A percentile compares a stretch with the other conserved stretches of the same genome.
These are phyloP conservation scores for Sebastes steindachneri DNA, from an alignment of 2,797 vertebrate genomes.

Conservation along the genomic window DNA sequence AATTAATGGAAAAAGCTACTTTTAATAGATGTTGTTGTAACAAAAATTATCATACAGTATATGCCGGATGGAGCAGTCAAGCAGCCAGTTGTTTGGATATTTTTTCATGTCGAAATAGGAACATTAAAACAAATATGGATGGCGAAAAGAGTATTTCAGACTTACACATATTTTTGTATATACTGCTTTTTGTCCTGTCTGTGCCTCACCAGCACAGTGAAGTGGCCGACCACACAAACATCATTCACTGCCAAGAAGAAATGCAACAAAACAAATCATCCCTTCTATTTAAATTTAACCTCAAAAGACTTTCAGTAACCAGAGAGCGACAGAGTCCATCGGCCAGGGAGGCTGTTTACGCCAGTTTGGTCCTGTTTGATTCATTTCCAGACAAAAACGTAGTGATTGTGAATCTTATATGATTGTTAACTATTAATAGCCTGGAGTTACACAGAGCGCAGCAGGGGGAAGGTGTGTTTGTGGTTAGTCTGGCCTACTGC, in stretches of 20 bases:
- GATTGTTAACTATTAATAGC: constrained; percentile 64
- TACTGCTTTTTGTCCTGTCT: constrained; percentile 13
- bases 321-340: not conserved
- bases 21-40: not conserved
- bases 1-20: not conserved
- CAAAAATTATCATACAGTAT: not conserved
- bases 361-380: constrained; percentile 20
- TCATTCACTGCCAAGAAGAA: constrained; percentile 46
- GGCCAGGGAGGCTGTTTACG: constrained; percentile 8
- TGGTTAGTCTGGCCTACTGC: constrained; percentile 53
- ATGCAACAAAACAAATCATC: constrained; percentile 51
- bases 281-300: constrained; percentile 37
- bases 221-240: constrained; percentile 51
- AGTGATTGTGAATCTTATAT: constrained; percentile 22
- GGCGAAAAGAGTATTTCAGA: not conserved
- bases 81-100: not conserved
- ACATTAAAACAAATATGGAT: not conserved
- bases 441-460: constrained; percentile 25
- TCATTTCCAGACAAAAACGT: constrained; percentile 14
- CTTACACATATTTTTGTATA: not conserved
- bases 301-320: constrained; percentile 1
- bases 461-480: constrained; percentile 13
- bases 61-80: not conserved
- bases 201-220: not conserved
- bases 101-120: not conserved